phyloP scores from a whole-genome alignment of 2,113 vertebrate species.

The Gopherus evgoodei region DNA sequence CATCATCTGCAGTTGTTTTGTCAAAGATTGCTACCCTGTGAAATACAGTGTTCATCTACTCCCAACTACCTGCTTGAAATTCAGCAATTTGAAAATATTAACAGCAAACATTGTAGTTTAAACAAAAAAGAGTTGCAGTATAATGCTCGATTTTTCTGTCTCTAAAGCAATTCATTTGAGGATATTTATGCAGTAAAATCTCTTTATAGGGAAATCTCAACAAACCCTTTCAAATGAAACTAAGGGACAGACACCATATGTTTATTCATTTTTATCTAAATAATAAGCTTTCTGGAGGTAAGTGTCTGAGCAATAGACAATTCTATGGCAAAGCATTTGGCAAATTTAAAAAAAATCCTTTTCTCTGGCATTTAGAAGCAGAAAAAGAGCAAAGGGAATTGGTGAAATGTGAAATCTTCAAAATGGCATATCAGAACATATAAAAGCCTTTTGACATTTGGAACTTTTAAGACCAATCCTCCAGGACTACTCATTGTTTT shows the following conservation, averaged over 20 bases:
- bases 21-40: neutral
- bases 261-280: conserved; percentile 54
- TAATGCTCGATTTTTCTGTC: neutral
- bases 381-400: conserved; percentile 48
- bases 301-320: conserved; percentile 33
- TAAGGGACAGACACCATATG: conserved; percentile 17
- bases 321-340: conserved; percentile 50
- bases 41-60: neutral
- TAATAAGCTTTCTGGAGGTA: conserved; percentile 32
- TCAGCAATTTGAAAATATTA: neutral
- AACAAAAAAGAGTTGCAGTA: neutral
- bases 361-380: conserved; percentile 38
- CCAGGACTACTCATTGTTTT: conserved; percentile 49
- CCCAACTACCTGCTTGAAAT: neutral
- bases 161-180: conserved; percentile 12
- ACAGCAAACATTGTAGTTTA: neutral
- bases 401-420: conserved; percentile 51
- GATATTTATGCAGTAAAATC: neutral
- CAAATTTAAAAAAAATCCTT: conserved; percentile 26
- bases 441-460: conserved; percentile 67
- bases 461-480: conserved; percentile 68
- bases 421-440: conserved; percentile 42
- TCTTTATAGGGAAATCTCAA: neutral
- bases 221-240: conserved; percentile 31
- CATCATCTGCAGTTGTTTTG: neutral